Conservation (phyloP, 2,113 vertebrate genomes). For the Polypterus bichir region DNA sequence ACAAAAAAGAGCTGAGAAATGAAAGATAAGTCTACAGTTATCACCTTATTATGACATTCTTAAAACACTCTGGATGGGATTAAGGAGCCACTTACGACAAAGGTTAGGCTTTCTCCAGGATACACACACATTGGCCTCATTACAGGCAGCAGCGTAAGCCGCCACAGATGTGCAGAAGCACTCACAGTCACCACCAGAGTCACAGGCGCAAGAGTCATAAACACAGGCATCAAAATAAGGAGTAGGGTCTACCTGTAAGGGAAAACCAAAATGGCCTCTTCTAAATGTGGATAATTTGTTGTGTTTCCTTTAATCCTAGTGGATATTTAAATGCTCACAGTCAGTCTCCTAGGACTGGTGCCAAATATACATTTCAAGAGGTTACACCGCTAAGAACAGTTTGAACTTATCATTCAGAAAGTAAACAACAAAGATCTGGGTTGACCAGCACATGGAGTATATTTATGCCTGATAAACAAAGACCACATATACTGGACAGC, state of each 20-base stretch:
- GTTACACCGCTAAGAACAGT: not conserved
- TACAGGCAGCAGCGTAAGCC: slow-evolving; percentile 77
- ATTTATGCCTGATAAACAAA: no score
- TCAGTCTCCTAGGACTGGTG: not conserved
- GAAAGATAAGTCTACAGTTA: no score
- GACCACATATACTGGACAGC: no score
- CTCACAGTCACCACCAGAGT: slow-evolving; percentile 84
- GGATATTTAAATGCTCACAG: not conserved
- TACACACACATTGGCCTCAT: slow-evolving; percentile 59
- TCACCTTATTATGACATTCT: no score
- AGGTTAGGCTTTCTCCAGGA: slow-evolving; percentile 73
- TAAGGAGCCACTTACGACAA: slow-evolving; percentile 66
- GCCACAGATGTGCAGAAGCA: slow-evolving; percentile 87
- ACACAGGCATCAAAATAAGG: slow-evolving; percentile 77
- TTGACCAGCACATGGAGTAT: slow-evolving; percentile 2
- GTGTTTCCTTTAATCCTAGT: no score
- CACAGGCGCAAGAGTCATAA: slow-evolving; percentile 79
- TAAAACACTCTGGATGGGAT: no score
- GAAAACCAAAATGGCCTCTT: not conserved
- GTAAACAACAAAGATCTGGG: no score
- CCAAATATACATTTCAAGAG: not conserved
- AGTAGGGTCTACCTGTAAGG: slow-evolving; percentile 68
- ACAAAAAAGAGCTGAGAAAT: slow-evolving; percentile 48
- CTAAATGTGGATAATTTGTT: no score
- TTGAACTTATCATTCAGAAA: no score